Conservation (phyloP, 92 coral and sea anemone species). For the Palythoa grandiflora region DNA sequence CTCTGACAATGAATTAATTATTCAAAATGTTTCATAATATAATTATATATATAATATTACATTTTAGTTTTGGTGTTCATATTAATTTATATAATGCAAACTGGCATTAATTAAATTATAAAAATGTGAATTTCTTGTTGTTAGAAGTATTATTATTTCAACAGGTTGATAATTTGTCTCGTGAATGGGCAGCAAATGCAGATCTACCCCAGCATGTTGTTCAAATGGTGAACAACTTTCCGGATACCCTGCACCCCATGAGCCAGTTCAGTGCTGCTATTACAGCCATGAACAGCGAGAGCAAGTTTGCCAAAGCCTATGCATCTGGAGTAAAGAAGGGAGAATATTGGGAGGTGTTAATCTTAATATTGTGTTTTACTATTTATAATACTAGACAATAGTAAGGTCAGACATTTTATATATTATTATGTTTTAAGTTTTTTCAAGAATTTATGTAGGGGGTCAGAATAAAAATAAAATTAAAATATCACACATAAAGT, state of each 20-base stretch:
- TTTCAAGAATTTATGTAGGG: too few species aligned
- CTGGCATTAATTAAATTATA: background rate
- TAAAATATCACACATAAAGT: too few species aligned
- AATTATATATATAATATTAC: too few species aligned
- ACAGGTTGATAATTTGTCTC: conserved; percentile 89
- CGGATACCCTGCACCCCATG: conserved; percentile 97
- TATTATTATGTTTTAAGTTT: background rate
- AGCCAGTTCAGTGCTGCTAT: conserved; percentile 98
- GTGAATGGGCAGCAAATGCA: conserved; percentile 97
- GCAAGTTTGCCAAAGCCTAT: conserved; percentile 94
- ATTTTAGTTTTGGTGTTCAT: too few species aligned
- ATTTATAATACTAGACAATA: background rate
- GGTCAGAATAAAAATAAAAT: too few species aligned
- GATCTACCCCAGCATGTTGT: conserved; percentile 98
- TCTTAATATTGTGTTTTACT: background rate
- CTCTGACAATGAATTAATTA: too few species aligned
- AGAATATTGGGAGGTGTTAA: conserved; percentile 88
- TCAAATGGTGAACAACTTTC: conserved; percentile 96
- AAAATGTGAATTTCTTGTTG: background rate
- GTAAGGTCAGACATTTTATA: too few species aligned
- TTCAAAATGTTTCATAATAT: too few species aligned
- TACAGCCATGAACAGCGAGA: conserved; percentile 98
- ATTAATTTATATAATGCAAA: too few species aligned
- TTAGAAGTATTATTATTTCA: background rate
- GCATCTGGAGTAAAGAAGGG: conserved; percentile 78